Base-by-base conservation (phyloP, 1,140 invertebrate genomes). In the Drosophila neocordata region DNA sequence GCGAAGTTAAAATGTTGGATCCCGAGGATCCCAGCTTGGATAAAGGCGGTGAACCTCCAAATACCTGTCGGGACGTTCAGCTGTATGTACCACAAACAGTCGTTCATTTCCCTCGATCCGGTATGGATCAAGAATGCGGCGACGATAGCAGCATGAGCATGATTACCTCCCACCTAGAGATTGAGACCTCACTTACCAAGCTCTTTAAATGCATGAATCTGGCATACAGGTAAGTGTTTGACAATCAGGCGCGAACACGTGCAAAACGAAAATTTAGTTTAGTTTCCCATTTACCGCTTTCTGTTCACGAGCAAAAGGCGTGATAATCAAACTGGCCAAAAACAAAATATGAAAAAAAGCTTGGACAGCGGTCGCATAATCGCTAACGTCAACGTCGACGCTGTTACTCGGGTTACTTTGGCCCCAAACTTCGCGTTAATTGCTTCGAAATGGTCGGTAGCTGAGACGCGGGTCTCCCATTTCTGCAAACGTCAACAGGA, bases 131-230 rank as follows among this genome's bases (percentile, higher is more conserved):
- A 69, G 78, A 87, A 53, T 53, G 85, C 6, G 65, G 74, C 37
- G 77, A 90, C 34, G 89, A 87, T 6, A 88, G 69, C 35, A 83
- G 73, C 70, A 77, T 80, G 73, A 72, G 87, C 59, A 77, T 92
- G 35, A 91, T 93, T 31, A 90, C 93, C 34, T 93, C 93, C 2
- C 95, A 95, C 79, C 92, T 97, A 72, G 95, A 95, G 81, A 98
- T 99, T 87, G 98, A 99, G 92, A 97, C 96, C 48, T 98, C 97
- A 37, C 94, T 99, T 48, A 97, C 97, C 74, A 98, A 98, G 92
- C 93, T 99, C 48, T 99, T 99, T 92, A 96, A 98, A 92, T 98
- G 97, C 92, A 98, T 99, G 97, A 97, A 97, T 67, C 93, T 99
- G 70, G 97, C 98, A 24, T 99, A 99, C 94, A 98, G 97, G 97